Evolutionary conservation across 2,888 invertebrate genomes (phyloP).

Genomic region (Lordiphosa fenestrarum): DNA sequence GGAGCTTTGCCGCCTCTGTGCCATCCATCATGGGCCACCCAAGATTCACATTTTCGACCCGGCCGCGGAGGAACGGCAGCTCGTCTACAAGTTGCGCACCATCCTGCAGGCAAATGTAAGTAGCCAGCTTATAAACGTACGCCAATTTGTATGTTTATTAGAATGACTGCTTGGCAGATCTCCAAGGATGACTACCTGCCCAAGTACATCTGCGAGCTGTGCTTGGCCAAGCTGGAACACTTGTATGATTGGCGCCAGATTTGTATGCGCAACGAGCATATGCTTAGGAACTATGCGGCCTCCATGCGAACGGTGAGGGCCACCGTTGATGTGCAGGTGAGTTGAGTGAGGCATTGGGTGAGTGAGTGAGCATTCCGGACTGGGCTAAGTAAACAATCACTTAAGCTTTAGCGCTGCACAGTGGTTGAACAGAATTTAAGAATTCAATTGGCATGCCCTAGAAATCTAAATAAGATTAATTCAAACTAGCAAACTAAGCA

Average conservation of each 20-base stretch:
- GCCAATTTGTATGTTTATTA: conserved; percentile 8
- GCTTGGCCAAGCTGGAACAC: conserved; percentile 85
- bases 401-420: conserved; percentile 1
- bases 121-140: conserved; percentile 10
- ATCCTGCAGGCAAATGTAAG: conserved; percentile 86
- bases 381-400: conserved; percentile 13
- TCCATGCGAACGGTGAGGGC: conserved; percentile 86
- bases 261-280: conserved; percentile 85
- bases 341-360: conserved; percentile 11
- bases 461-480: too few species aligned
- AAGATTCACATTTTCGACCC: conserved; percentile 87
- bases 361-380: conserved; percentile 3
- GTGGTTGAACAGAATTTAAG: background rate
- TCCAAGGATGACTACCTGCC: conserved; percentile 87
- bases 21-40: conserved; percentile 85
- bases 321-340: conserved; percentile 85
- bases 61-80: conserved; percentile 86
- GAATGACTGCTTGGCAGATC: conserved; percentile 81
- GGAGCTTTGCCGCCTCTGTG: conserved; percentile 87
- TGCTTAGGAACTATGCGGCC: conserved; percentile 85
- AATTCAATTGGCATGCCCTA: too few species aligned
- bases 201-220: conserved; percentile 87
- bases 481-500: too few species aligned
- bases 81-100: conserved; percentile 86
- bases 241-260: conserved; percentile 86